These are phyloP conservation scores for Acestrorhynchus altus DNA, from an alignment of 2,797 vertebrate species.

Conservation along the genomic window DNA sequence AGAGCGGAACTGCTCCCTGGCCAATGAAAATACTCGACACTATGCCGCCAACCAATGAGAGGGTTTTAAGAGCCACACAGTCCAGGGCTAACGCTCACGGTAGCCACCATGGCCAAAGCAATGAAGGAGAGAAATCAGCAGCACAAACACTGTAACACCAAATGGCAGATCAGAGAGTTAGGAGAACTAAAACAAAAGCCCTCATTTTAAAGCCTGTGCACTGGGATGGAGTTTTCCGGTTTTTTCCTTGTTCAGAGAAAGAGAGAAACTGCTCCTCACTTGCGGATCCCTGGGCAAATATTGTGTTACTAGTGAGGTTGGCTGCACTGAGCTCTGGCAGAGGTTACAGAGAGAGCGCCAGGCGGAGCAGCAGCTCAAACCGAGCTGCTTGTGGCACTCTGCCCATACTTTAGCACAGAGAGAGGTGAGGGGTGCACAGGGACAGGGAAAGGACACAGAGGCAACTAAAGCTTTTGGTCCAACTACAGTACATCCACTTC, in stretches of 20 bases:
- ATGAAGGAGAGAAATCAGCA: conserved; percentile 25
- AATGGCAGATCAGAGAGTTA: conserved; percentile 14
- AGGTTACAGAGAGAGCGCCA: conserved; percentile 37
- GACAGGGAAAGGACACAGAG: neutral
- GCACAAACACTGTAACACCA: conserved; percentile 25
- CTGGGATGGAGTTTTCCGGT: conserved; percentile 9
- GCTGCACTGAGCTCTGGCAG: conserved; percentile 58
- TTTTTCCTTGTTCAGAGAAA: conserved; percentile 6
- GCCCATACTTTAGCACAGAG: conserved; percentile 42
- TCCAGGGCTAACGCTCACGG: conserved; percentile 30
- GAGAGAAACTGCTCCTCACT: conserved; percentile 8
- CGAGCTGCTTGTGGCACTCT: conserved; percentile 57
- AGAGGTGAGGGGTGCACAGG: conserved; percentile 22
- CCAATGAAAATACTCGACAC: conserved; percentile 56
- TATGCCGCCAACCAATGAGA: conserved; percentile 48
- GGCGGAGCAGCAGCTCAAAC: conserved; percentile 33
- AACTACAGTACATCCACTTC: neutral
- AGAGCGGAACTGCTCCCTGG: conserved; percentile 41
- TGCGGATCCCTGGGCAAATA: conserved; percentile 58
- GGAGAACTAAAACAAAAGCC: conserved; percentile 46
- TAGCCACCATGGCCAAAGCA: conserved; percentile 20
- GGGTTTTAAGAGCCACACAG: conserved; percentile 37
- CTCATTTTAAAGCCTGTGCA: conserved; percentile 31
- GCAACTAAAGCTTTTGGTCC: neutral
- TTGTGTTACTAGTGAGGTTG: conserved; percentile 58